Evolutionary conservation across 2,888 invertebrate species (phyloP).

Genomic region (Coelinius sp.): DNA sequence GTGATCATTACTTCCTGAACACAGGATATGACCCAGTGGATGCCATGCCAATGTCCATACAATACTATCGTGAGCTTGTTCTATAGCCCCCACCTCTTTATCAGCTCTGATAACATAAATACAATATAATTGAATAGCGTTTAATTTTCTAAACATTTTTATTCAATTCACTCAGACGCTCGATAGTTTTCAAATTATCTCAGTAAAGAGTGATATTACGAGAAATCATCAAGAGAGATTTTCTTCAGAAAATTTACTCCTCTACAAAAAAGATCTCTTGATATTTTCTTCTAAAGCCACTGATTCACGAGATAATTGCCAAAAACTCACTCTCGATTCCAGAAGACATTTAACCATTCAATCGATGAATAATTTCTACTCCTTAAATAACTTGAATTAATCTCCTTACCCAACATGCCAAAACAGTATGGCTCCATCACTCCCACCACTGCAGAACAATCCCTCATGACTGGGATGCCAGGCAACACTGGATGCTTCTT

Average conservation of each 20-base stretch:
- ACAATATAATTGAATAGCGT: not conserved
- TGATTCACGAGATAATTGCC: too few relatives aligned
- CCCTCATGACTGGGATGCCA: conserved; percentile 99
- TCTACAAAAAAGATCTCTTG: not conserved
- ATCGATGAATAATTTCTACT: too few relatives aligned
- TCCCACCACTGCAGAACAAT: conserved; percentile 97
- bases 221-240: not conserved
- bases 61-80: conserved; percentile 98
- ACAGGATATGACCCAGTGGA: conserved; percentile 97
- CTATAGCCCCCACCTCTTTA: conserved; percentile 97
- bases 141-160: not conserved
- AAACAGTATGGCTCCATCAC: conserved; percentile 98
- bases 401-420: conserved; percentile 94
- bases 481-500: conserved; percentile 96
- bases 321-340: too few relatives aligned
- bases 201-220: too few relatives aligned
- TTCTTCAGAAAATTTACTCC: not conserved
- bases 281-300: not conserved
- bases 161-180: too few relatives aligned
- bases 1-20: conserved; percentile 99
- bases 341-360: too few relatives aligned
- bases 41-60: conserved; percentile 99
- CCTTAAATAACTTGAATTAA: not conserved
- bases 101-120: conserved; percentile 78
- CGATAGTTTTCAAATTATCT: too few relatives aligned